Evolutionary conservation across 2,888 invertebrate species (phyloP), one percentile per base, ranked within the genome.

Genomic region (Mythimna pallens): DNA sequence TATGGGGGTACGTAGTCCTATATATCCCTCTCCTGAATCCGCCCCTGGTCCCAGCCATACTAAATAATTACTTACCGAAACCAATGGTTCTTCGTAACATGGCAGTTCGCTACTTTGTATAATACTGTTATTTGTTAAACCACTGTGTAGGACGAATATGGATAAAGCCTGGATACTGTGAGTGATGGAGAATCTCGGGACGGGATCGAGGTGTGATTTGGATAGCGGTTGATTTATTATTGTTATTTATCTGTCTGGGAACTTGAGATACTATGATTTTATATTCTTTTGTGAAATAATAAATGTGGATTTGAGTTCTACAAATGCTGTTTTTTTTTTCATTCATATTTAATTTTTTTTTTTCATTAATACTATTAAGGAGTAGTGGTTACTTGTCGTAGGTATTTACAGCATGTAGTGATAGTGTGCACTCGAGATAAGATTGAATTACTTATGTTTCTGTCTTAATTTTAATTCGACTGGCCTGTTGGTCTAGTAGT

Each of bases 121-220:
- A 74, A 68, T 68, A 68, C 54, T 47, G 68, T 76, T 12, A 68
- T 74, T 76, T 76, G 54, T 74, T 54, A 50, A 47, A 30, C n/a
- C 25, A 54, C 30, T 55, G 52, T 54, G 30, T 54, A 8, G 54
- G 14, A 59, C 36, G 47, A 14, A n/a, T 40, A n/a, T 54, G 12
- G n/a, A 54, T 54, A 75, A 40, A 36, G 47, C 36, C 10, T 25
- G 43, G 43, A 40, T 47, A 6, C 20, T n/a, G 52, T 67, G 59
- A 76, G 8, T 69, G 30, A 76, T 76, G 30, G 10, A 2, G 12
- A 22, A 54, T 47, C 54, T 68, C 30, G 22, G 54, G 20, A 47
- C 30, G 47, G 68, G 47, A 61, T 47, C 47, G 36, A 55, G 20
- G 10, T 54, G 20, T 64, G 8, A 22, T 43, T 34, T 22, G 20